Percentiles rank a stretch among this genome's conserved stretches.
phyloP scores from a whole-genome alignment of 1,140 invertebrate species.

The Heterodera schachtii region DNA sequence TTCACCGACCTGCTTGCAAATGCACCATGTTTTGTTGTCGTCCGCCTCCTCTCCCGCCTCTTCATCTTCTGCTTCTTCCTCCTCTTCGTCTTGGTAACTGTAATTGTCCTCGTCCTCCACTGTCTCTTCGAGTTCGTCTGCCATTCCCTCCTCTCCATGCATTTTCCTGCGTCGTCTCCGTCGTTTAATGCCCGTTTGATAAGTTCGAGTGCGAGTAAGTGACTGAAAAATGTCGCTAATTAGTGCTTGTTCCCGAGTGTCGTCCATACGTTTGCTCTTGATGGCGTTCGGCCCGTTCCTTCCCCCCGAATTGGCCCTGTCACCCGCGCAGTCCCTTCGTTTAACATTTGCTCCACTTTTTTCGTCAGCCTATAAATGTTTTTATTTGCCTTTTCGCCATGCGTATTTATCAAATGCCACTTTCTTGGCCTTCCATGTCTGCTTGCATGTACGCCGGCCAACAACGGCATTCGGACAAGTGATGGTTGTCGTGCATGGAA shows the following conservation, averaged over 20 bases:
- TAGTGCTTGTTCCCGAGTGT: too few relatives aligned
- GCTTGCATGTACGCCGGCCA: constrained; percentile 33
- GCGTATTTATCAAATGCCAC: background rate
- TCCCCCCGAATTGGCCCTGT: constrained; percentile 29
- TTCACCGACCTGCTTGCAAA: constrained; percentile 31
- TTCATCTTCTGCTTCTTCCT: constrained; percentile 32
- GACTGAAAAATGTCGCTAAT: background rate
- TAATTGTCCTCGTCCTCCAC: constrained; percentile 11
- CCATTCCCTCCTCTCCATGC: background rate
- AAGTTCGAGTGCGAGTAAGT: background rate
- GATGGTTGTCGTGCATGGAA: constrained; percentile 11
- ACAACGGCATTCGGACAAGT: constrained; percentile 25
- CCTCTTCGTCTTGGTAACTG: constrained; percentile 18
- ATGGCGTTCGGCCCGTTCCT: background rate
- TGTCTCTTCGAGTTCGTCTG: constrained; percentile 21
- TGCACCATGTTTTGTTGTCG: constrained; percentile 39
- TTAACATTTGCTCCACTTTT: constrained; percentile 41
- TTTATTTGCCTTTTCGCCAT: background rate
- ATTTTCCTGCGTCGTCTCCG: background rate
- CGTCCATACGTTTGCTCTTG: constrained; percentile 11
- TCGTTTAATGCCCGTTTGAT: constrained; percentile 9
- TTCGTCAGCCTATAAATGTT: constrained; percentile 38
- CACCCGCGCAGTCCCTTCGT: constrained; percentile 7
- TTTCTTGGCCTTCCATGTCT: constrained; percentile 32
- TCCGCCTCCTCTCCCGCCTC: constrained; percentile 33